Conservation (phyloP, 2,888 invertebrate species). For the Hymenopus coronatus region DNA sequence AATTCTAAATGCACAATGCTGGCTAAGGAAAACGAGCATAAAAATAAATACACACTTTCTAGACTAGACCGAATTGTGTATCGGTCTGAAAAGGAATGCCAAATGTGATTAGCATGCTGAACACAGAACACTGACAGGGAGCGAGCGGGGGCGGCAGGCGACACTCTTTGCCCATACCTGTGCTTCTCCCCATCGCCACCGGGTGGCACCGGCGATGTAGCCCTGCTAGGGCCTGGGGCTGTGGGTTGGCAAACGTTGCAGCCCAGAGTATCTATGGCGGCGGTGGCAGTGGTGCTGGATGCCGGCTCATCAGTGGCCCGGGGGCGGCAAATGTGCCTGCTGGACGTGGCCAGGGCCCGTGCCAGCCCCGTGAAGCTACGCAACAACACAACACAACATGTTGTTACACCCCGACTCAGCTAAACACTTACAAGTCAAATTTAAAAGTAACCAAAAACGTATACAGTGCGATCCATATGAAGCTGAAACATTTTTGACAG, state of each 20-base stretch:
- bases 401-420: neutral
- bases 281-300: neutral
- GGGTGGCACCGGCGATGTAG: slow-evolving; percentile 19
- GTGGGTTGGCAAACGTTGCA: neutral
- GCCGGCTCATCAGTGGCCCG: slow-evolving; percentile 3
- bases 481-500: too few relatives aligned
- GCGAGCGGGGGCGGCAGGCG: neutral
- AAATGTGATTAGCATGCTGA: neutral
- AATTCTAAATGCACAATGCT: neutral
- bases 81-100: neutral
- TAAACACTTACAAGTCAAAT: neutral
- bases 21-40: neutral
- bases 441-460: neutral
- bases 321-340: slow-evolving; percentile 28
- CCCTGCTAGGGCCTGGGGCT: slow-evolving; percentile 8
- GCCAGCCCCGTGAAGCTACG: slow-evolving; percentile 25
- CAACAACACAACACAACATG: neutral
- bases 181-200: slow-evolving; percentile 22
- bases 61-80: neutral
- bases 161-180: slow-evolving; percentile 22
- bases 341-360: slow-evolving; percentile 24
- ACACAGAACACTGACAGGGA: neutral
- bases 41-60: neutral
- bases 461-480: too few relatives aligned
- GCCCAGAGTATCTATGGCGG: neutral